These are phyloP conservation scores for Steinernema scapterisci DNA, from an alignment of 2,888 invertebrate species.

Conservation along the genomic window DNA sequence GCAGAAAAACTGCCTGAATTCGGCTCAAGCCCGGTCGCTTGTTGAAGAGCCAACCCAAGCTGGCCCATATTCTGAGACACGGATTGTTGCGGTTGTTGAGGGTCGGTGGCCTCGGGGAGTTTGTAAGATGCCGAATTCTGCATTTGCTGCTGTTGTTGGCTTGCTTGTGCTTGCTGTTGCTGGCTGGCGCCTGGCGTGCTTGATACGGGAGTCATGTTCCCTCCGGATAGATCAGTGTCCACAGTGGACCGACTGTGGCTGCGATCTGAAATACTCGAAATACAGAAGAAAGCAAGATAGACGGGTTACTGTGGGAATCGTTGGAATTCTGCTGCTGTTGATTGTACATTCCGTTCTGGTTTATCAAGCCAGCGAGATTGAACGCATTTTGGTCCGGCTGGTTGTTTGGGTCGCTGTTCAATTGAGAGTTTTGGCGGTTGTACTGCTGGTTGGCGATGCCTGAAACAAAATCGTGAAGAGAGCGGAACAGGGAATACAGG, in stretches of 20 bases:
- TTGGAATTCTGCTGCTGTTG: constrained; percentile 24
- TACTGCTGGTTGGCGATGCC: constrained; percentile 17
- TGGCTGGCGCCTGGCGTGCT: constrained; percentile 16
- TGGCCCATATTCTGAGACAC: constrained; percentile 15
- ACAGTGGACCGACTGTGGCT: constrained; percentile 28
- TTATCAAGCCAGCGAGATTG: constrained; percentile 22
- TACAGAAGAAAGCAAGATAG: neutral
- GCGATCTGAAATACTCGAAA: neutral
- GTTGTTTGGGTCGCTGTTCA: neutral
- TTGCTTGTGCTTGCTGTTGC: neutral
- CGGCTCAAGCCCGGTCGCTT: constrained; percentile 9
- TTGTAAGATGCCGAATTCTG: constrained; percentile 22
- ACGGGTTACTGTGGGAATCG: constrained; percentile 3
- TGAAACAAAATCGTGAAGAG: neutral
- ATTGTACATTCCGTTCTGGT: constrained; percentile 22
- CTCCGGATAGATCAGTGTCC: constrained; percentile 24
- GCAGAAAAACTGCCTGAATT: constrained; percentile 9
- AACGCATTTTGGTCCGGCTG: constrained; percentile 1
- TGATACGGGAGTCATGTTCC: constrained; percentile 24
- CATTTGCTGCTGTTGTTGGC: constrained; percentile 15
- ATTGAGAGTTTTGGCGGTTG: neutral
- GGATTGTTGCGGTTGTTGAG: neutral
- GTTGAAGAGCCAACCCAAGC: constrained; percentile 18
- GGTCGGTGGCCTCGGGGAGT: neutral
- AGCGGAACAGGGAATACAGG: constrained; percentile 11